Evolutionary conservation across 2,888 invertebrate species (phyloP).

Genomic region (Sipha maydis): DNA sequence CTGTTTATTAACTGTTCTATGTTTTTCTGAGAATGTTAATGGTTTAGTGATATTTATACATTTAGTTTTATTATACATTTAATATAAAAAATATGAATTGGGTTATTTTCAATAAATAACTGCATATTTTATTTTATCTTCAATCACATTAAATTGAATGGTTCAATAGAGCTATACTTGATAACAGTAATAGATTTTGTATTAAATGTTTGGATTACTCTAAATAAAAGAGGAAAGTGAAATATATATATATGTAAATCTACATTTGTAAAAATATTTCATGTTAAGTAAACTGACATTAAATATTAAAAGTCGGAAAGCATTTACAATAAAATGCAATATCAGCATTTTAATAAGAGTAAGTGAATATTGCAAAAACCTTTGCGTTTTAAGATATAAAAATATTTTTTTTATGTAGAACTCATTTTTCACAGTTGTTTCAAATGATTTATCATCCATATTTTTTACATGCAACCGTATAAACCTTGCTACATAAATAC

Average conservation of each 20-base stretch:
- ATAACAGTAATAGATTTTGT: too few relatives aligned
- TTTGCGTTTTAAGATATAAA: neutral
- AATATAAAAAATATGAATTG: too few relatives aligned
- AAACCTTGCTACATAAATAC: neutral
- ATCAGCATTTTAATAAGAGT: neutral
- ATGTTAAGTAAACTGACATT: neutral
- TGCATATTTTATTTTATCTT: too few relatives aligned
- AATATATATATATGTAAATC: neutral
- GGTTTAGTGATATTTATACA: too few relatives aligned
- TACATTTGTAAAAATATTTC: too few relatives aligned
- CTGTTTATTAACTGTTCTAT: too few relatives aligned
- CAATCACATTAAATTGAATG: too few relatives aligned
- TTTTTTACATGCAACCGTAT: slow-evolving; percentile 1
- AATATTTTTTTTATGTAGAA: neutral
- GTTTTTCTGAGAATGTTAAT: too few relatives aligned
- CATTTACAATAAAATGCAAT: neutral
- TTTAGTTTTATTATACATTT: too few relatives aligned
- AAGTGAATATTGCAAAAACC: neutral
- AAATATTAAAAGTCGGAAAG: neutral
- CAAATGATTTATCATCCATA: slow-evolving; percentile 23
- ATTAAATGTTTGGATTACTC: too few relatives aligned
- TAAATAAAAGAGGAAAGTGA: neutral
- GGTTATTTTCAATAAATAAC: too few relatives aligned
- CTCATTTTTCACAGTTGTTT: neutral
- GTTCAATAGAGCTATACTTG: too few relatives aligned